Percentiles rank a stretch among this genome's conserved stretches.
Conservation (phyloP, 2,113 vertebrate species). For the Tenrec ecaudatus region DNA sequence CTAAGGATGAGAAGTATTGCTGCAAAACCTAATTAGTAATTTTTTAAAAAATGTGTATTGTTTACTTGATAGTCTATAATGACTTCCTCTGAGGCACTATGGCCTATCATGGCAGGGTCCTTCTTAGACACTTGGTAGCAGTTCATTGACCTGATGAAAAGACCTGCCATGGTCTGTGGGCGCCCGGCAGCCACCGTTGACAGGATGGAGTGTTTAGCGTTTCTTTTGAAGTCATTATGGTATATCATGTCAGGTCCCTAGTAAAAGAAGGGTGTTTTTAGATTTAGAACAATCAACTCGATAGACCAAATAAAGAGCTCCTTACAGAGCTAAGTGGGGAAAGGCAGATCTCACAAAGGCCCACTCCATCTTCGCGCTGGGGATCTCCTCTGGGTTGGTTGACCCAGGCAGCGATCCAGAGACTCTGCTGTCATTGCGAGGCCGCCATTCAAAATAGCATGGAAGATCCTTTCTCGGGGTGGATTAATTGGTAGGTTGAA, state of each 20-base stretch:
- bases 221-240: slow-evolving; percentile 86
- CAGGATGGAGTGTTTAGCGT: slow-evolving; percentile 86
- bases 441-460: slow-evolving; percentile 49
- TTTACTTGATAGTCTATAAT: slow-evolving; percentile 83
- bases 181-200: slow-evolving; percentile 84
- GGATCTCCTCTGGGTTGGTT: slow-evolving; percentile 53
- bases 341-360: slow-evolving; percentile 79
- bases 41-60: slow-evolving; percentile 81
- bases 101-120: slow-evolving; percentile 77
- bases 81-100: slow-evolving; percentile 80
- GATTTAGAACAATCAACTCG: slow-evolving; percentile 85
- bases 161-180: slow-evolving; percentile 79
- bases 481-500: slow-evolving; percentile 46
- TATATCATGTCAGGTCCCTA: slow-evolving; percentile 87
- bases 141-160: slow-evolving; percentile 77
- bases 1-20: slow-evolving; percentile 72
- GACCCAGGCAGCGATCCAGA: slow-evolving; percentile 61
- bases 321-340: slow-evolving; percentile 78
- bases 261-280: slow-evolving; percentile 83
- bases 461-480: neutral
- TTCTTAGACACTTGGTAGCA: slow-evolving; percentile 81
- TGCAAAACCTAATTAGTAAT: slow-evolving; percentile 82
- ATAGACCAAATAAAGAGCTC: slow-evolving; percentile 84
- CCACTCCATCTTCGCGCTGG: slow-evolving; percentile 60
- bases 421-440: slow-evolving; percentile 52